These are phyloP conservation scores for Coryphaenoides rupestris DNA, from an alignment of 2,113 vertebrate species.

Conservation along the genomic window DNA sequence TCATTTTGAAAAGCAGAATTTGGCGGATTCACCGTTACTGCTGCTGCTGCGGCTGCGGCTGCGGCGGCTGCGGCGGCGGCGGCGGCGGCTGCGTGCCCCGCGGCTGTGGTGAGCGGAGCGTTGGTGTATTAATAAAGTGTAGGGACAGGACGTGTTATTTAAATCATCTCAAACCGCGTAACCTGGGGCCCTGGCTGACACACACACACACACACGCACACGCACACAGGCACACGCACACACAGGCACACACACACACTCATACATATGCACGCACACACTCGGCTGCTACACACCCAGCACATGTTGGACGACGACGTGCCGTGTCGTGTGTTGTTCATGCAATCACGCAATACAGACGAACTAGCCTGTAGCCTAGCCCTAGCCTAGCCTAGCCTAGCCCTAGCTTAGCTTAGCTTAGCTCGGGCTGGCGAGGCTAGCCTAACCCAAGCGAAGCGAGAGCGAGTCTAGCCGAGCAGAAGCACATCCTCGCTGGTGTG, in stretches of 20 bases:
- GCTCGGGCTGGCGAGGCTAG: not conserved
- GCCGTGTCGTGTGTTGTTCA: slow-evolving; percentile 40
- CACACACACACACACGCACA: too few species aligned
- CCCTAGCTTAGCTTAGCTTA: not conserved
- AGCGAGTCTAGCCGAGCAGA: not conserved
- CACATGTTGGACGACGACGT: slow-evolving; percentile 26
- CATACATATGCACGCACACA: slow-evolving; percentile 36
- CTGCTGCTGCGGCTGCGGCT: slow-evolving; percentile 49
- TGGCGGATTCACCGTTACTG: slow-evolving; percentile 52
- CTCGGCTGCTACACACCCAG: slow-evolving; percentile 42
- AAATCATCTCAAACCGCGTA: slow-evolving; percentile 64
- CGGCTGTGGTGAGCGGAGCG: slow-evolving; percentile 47
- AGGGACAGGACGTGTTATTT: slow-evolving; percentile 69
- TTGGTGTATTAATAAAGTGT: slow-evolving; percentile 66
- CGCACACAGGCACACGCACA: too few species aligned
- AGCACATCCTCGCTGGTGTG: not conserved
- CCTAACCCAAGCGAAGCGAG: not conserved
- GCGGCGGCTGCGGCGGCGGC: slow-evolving; percentile 52
- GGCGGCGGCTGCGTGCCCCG: slow-evolving; percentile 51
- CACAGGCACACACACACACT: too few species aligned
- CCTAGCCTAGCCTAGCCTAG: slow-evolving; percentile 2
- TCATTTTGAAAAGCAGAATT: slow-evolving; percentile 68
- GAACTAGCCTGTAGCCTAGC: not conserved
- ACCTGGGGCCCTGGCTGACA: slow-evolving; percentile 51
- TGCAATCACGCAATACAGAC: slow-evolving; percentile 11